Base-by-base conservation (phyloP, 2,888 invertebrate species). In the Ophonus ardosiacus region DNA sequence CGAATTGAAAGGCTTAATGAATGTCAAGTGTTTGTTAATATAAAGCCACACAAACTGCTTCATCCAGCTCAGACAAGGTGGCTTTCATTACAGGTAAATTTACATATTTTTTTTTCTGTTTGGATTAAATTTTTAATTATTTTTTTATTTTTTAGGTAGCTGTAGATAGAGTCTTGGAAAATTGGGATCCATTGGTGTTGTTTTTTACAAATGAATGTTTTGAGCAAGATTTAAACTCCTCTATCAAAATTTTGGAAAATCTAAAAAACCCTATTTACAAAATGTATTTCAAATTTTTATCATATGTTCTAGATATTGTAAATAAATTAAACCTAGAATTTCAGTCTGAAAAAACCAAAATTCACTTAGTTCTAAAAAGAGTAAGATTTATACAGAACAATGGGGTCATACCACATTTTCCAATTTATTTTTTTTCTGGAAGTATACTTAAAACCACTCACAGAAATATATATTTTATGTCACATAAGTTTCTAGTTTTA, bases 241-340 rank as follows among this genome's bases (percentile, higher is more conserved):
- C 31, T 31, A 31, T 5, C 31, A 31, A 31, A 31, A 31, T 31
- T 31, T 31, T 31, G 31, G 31, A 31, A 31, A 31, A 31, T 31
- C 31, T 31, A 31, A 31, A 31, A 15, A 79, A 84, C 15, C 83
- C 85, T 8, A 84, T 86, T 8, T 86, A 71, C 78, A 86, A 86
- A 84, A 31, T 86, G 31, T 86, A 87, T 86, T 86, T 85, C 57
- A 31, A 43, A 17, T 86, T 86, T 86, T 71, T 86, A 40, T 76
- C 83, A 17, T 87, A 86, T 57, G 65, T 85, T 68, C 63, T 86
- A 38, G 81, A 81, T 21, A 84, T 86, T n/a, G 80, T 87, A 15
- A 86, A 87, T 63, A 84, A 81, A 68, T 31, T 87, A 7, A 87
- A 86, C 83, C 63, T 82, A 61, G 85, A 86, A 82, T 87, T 85